Conservation (phyloP, 2,113 vertebrate species). For the Rostratula benghalensis region DNA sequence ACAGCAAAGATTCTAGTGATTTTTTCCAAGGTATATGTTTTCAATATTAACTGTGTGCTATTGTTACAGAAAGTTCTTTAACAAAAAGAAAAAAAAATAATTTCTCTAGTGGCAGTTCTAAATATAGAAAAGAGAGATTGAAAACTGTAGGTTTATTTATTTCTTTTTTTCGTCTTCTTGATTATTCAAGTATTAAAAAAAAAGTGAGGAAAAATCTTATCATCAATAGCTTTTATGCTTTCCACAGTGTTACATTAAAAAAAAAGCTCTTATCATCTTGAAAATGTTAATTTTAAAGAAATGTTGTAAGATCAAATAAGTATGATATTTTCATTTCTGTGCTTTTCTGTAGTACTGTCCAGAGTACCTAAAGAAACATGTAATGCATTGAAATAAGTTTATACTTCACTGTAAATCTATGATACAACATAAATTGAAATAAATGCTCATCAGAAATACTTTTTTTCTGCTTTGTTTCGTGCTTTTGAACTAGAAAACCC, state of each 20-base stretch:
- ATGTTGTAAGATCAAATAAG: not conserved
- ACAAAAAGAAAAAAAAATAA: not conserved
- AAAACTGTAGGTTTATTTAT: not conserved
- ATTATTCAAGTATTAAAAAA: not conserved
- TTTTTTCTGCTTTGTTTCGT: not conserved
- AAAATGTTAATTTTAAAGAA: not conserved
- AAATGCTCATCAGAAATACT: not conserved
- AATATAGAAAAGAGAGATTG: conserved; percentile 24
- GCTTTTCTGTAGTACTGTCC: not conserved
- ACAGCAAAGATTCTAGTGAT: not conserved
- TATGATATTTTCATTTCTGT: not conserved
- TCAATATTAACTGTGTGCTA: not conserved
- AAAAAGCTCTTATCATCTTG: not conserved
- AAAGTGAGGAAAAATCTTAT: not conserved
- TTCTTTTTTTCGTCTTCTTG: not conserved
- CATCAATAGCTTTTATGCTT: not conserved
- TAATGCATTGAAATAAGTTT: not conserved
- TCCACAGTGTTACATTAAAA: not conserved
- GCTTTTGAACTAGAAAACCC: not conserved
- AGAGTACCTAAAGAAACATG: not conserved
- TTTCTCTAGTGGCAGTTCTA: conserved; percentile 6
- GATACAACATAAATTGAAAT: not conserved
- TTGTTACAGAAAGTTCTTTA: not conserved
- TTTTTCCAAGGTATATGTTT: not conserved
- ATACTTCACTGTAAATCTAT: not conserved